Percentiles rank a stretch among this genome's conserved stretches.
phyloP scores from a whole-genome alignment of 2,113 vertebrate genomes.

The Stomatorhinus ivindoensis region DNA sequence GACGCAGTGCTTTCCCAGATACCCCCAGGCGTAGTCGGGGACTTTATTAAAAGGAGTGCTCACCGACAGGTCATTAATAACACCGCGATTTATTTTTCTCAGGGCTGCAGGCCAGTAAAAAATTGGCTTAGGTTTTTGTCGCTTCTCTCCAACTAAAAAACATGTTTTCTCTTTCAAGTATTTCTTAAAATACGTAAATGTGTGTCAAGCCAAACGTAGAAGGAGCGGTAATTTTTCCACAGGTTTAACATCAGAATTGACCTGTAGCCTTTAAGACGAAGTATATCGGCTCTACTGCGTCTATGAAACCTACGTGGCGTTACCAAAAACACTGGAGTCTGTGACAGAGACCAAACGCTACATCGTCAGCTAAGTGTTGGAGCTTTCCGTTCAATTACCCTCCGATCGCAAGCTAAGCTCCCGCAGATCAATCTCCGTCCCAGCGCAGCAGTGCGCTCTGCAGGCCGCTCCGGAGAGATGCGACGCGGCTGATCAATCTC shows the following conservation, averaged over 20 bases:
- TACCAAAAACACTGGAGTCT: background rate
- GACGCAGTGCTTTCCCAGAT: background rate
- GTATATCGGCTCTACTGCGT: background rate
- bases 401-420: constrained; percentile 23
- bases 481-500: constrained; percentile 39
- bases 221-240: background rate
- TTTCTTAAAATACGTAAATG: background rate
- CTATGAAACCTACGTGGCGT: background rate
- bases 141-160: background rate
- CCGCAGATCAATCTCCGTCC: constrained; percentile 16
- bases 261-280: background rate
- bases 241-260: background rate
- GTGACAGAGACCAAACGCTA: background rate
- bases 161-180: background rate
- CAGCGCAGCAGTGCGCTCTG: constrained; percentile 26
- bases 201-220: background rate
- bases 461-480: constrained; percentile 38
- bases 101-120: background rate
- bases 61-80: constrained; percentile 30
- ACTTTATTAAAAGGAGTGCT: constrained; percentile 29
- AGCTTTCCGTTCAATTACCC: constrained; percentile 25
- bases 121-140: background rate
- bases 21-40: background rate
- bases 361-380: constrained; percentile 7
- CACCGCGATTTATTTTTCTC: constrained; percentile 20